phyloP scores from a whole-genome alignment of 2,797 vertebrate species.

The Gadopsis marmoratus region DNA sequence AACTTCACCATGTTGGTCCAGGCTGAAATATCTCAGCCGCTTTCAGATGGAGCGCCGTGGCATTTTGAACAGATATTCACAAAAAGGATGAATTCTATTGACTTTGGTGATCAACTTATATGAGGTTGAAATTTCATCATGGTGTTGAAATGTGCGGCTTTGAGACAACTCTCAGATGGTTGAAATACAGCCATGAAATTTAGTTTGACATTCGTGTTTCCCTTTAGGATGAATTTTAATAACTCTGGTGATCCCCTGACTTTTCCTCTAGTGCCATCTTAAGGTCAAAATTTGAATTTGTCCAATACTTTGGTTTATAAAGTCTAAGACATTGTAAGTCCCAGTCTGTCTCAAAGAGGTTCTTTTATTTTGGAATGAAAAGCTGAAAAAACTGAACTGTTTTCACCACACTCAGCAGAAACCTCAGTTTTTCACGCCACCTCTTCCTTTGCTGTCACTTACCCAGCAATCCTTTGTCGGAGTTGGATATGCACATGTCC shows the following conservation, averaged over 20 bases:
- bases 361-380: neutral
- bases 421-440: neutral
- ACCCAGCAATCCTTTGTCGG: conserved; percentile 97
- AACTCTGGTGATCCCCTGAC: neutral
- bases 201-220: neutral
- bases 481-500: conserved; percentile 97
- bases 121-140: neutral
- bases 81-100: neutral
- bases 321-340: too few species aligned
- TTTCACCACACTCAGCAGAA: neutral
- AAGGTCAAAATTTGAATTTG: neutral
- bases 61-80: neutral
- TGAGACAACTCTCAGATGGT: neutral
- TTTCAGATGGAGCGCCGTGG: neutral
- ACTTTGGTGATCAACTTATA: neutral
- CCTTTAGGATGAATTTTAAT: neutral
- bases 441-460: conserved; percentile 74
- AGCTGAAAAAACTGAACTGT: neutral
- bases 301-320: neutral
- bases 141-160: neutral
- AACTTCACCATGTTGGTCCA: neutral
- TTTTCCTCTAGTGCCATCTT: neutral
- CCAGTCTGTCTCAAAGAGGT: too few species aligned
- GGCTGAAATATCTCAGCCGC: neutral
- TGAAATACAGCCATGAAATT: neutral